Evolutionary conservation across 2,113 vertebrate genomes (phyloP), one percentile per base, ranked within the genome.

Genomic region (Tenebrosternarchus preto): DNA sequence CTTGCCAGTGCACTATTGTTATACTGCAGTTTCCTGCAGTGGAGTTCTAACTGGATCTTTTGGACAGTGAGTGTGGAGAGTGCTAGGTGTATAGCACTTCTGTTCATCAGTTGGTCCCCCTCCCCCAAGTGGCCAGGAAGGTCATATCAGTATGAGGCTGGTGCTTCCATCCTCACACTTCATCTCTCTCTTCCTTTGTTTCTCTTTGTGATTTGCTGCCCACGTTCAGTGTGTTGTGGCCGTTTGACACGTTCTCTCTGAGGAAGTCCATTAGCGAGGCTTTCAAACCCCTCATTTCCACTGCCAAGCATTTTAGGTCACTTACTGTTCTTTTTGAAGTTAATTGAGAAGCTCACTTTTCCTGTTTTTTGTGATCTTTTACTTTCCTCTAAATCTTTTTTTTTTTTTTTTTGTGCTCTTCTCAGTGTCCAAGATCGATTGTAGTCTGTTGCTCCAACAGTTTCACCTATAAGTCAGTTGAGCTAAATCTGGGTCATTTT

Each of bases 201-300:
- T 83, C 55, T n/a, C 67, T 29, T 36, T 59, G 68, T 77, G 63
- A 22, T 6, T 57, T 63, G 71, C 73, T 20, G 63, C 29, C 20
- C 16, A 29, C 2, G 17, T 77, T 36, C 29, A 8, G 59, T 9
- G 2, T 15, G 53, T 39, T 63, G 50, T 81, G 25, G 60, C 66
- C 19, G 68, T 69, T 76, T 68, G 69, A 81, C 64, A 63, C 53
- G 2, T 19, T 33, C 73, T 36, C 59, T 73, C 19, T 17, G 55
- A 78, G 86, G 77, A 87, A 83, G 64, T 76, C 69, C 73, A 85
- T 85, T 80, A 85, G 63, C 39, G 60, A 76, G 67, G 46, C 69
- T 81, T 83, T 66, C n/a, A n/a, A 70, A 77, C 69, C 50, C 19
- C 20, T 80, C 69, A 59, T 80, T 85, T 87, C 79, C 78, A 27